Evolutionary conservation across 35 echinoderm and acorn worm species (phyloP), one percentile per base, ranked within the genome.

Genomic region (Hemicentrotus pulcherrimus): DNA sequence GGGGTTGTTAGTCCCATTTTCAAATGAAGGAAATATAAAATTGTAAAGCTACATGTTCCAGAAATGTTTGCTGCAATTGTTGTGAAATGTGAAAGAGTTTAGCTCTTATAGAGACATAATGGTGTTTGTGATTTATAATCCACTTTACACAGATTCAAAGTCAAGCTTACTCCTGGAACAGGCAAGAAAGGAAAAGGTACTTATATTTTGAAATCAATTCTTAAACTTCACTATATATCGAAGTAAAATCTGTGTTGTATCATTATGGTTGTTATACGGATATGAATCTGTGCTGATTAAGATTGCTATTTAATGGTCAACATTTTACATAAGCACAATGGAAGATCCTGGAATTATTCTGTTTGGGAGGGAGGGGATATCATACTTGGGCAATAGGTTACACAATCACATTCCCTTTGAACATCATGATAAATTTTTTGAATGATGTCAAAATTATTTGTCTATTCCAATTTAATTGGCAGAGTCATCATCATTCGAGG

Each of bases 131-230:
- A 46, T 33, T 90, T 90, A 13, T 22, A 10, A 47, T 90, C 33
- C 9, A 32, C 45, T 22, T 90, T 10, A 19, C 33, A 89, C 86
- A 99, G 98, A 94, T 99, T 96, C 85, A 99, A 99, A 94, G 98
- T 99, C 18, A 99, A 99, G 88, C 70, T 99, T 5, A 99, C 98
- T 41, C 98, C 98, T 55, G 98, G 98, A 52, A 95, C 94, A 94
- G 92, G 96, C 19, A 99, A 97, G 58, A 96, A 95, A 91, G 98
- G 98, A 30, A 97, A 97, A 97, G 98, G 98, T 99, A 95, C 88
- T 35, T 92, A 95, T 7, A 46, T 94, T 47, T n/a, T 28, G 7
- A 59, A 59, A 59, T 16, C 12, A 14, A 59, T 59, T 11, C 52
- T 59, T 5, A 14, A 59, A 78, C 65, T 78, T 78, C n/a, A 28